Evolutionary conservation across 1,140 invertebrate genomes (phyloP).

Genomic region (Saccostrea glomerata): DNA sequence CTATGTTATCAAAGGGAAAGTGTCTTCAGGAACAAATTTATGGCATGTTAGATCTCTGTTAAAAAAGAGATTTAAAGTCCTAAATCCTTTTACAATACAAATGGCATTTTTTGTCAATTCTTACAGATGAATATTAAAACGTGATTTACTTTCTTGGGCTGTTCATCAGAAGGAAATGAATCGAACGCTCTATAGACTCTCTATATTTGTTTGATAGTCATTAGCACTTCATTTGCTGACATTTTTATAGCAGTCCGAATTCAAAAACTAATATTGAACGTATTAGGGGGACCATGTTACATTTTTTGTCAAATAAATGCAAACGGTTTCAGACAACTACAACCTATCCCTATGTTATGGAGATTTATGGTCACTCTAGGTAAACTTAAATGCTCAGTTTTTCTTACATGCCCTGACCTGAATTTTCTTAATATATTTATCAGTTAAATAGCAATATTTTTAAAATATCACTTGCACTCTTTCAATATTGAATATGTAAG

Average conservation of each 20-base stretch:
- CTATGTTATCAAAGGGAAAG: conserved; percentile 40
- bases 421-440: conserved; percentile 8
- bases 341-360: conserved; percentile 4
- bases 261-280: conserved; percentile 38
- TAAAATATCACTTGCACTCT: neutral
- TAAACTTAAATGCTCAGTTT: neutral
- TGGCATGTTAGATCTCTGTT: conserved; percentile 49
- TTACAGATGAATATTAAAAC: conserved; percentile 30
- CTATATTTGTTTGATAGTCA: neutral
- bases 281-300: conserved; percentile 23
- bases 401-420: neutral
- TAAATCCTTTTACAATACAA: conserved; percentile 45
- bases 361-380: conserved; percentile 10
- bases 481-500: neutral
- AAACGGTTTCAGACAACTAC: conserved; percentile 5
- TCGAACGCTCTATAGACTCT: neutral
- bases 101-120: conserved; percentile 16
- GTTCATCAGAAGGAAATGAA: conserved; percentile 21
- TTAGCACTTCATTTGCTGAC: conserved; percentile 25
- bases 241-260: conserved; percentile 30
- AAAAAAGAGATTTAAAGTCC: conserved; percentile 52
- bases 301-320: conserved; percentile 37
- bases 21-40: conserved; percentile 55
- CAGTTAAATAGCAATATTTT: neutral
- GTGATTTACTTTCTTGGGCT: conserved; percentile 16